Evolutionary conservation across 2,797 vertebrate genomes (phyloP), one percentile per base, ranked within the genome.

Genomic region (Melanogrammus aeglefinus): DNA sequence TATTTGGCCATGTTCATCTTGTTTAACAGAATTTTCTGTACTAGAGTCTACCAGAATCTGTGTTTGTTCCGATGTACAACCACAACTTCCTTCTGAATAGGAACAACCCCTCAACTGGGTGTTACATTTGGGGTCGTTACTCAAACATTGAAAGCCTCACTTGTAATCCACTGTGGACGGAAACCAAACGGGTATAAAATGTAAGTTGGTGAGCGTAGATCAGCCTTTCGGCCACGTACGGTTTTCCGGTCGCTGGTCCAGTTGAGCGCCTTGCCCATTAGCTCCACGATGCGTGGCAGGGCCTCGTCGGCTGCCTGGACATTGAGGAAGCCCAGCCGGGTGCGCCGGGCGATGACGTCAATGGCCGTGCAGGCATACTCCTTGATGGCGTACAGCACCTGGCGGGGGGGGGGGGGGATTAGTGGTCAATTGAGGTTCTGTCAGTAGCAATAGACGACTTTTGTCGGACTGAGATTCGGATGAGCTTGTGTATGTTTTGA

Each of bases 301-400:
- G 98, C 97, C 86, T 99, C 98, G 21, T 99, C 97, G 0, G 98
- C 98, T 0, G 98, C 98, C 92, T 99, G 97, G 70, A 99, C 97
- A 1, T 99, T 99, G 21, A 99, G 90, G 84, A 99, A 99, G 18
- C 97, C 96, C 74, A 99, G 87, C 2, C 98, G 96, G 0, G 98
- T 99, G 1, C 98, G 94, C 0, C 96, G 94, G 0, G 98, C 96
- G 35, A 99, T 95, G 74, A 99, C 93, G 16, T 99, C 98, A 8
- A 96, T 96, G 0, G 96, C 96, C 0, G 96, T 97, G 91, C 97
- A 97, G 5, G 98, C 98, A 0, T 99, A 99, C 77, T 99, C 98
- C 80, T 95, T 96, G 0, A 99, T 92, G 0, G 95, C 97, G 0
- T 99, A 99, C 72, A 94, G 93, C 14, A 99, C 96, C 98, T 99